These are phyloP conservation scores for Notarius quadriscutis DNA, from an alignment of 2,113 vertebrate species.

Conservation along the genomic window DNA sequence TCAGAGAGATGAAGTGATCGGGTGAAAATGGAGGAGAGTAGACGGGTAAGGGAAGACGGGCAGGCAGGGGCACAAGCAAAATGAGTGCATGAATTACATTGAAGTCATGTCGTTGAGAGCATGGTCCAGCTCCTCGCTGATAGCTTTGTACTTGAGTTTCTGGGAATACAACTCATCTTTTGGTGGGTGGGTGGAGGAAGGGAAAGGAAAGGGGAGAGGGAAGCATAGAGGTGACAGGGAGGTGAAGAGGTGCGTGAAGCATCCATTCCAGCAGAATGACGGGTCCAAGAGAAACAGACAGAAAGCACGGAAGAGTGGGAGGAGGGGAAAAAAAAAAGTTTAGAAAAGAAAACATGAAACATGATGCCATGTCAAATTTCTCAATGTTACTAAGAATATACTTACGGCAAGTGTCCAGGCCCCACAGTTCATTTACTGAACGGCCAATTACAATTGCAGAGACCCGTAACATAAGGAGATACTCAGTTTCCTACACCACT, in stretches of 20 bases:
- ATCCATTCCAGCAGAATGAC: slow-evolving; percentile 50
- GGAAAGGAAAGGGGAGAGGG: slow-evolving; percentile 31
- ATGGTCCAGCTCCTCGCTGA: slow-evolving; percentile 93
- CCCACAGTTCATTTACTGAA: slow-evolving; percentile 21
- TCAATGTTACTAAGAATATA: slow-evolving; percentile 21
- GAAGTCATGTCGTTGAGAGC: slow-evolving; percentile 93
- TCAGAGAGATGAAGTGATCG: neutral
- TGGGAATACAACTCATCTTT: slow-evolving; percentile 90
- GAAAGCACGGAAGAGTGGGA: slow-evolving; percentile 9
- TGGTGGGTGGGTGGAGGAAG: slow-evolving; percentile 44
- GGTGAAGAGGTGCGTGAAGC: slow-evolving; percentile 46
- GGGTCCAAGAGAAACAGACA: slow-evolving; percentile 41
- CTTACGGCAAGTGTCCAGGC: neutral
- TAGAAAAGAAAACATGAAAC: slow-evolving; percentile 25
- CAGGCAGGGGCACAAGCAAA: slow-evolving; percentile 52
- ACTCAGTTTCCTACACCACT: slow-evolving; percentile 7
- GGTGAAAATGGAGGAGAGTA: neutral
- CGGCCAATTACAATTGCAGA: slow-evolving; percentile 11
- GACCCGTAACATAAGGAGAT: slow-evolving; percentile 2
- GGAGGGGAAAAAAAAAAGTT: slow-evolving; percentile 21
- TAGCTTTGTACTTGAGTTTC: slow-evolving; percentile 94
- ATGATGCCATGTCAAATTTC: slow-evolving; percentile 30
- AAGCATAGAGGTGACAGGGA: slow-evolving; percentile 62
- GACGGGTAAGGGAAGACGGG: slow-evolving; percentile 12
- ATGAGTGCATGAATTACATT: slow-evolving; percentile 77